Percentiles rank a stretch among this genome's conserved stretches.
Evolutionary conservation across 2,888 invertebrate genomes (phyloP).

Genomic region (Agrotis puta): DNA sequence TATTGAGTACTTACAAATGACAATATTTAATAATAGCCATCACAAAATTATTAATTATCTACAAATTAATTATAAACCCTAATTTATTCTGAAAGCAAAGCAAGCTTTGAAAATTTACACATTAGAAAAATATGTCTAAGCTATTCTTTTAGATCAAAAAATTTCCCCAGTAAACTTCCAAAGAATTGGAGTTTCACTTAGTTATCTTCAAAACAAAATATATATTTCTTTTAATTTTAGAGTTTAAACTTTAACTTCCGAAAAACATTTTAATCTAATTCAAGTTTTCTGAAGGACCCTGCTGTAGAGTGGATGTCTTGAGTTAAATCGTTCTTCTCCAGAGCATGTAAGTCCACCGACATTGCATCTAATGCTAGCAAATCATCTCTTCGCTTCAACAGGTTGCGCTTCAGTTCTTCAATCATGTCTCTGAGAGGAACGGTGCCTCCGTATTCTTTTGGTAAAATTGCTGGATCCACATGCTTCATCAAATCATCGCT

Average conservation of each 20-base stretch:
- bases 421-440: constrained; percentile 96
- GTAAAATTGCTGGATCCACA: constrained; percentile 94
- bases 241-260: constrained; percentile 7
- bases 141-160: constrained; percentile 17
- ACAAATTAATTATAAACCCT: constrained; percentile 37
- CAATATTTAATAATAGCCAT: constrained; percentile 53
- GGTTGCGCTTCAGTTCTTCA: constrained; percentile 92
- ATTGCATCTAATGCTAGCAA: constrained; percentile 94
- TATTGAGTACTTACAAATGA: constrained; percentile 52
- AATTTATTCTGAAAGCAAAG: constrained; percentile 56
- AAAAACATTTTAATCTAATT: constrained; percentile 92
- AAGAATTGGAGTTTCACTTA: constrained; percentile 1
- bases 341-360: constrained; percentile 93
- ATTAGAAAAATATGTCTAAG: constrained; percentile 21
- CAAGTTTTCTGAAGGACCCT: constrained; percentile 96
- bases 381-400: constrained; percentile 92
- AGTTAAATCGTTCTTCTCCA: constrained; percentile 91
- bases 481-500: constrained; percentile 93
- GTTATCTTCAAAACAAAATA: constrained; percentile 4
- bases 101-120: constrained; percentile 33
- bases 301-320: constrained; percentile 94
- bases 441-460: constrained; percentile 97
- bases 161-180: constrained; percentile 18
- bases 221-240: constrained; percentile 9
- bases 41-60: constrained; percentile 56